Percentiles rank a stretch among this genome's conserved stretches.
These are phyloP conservation scores for Pristionchus japonicus DNA, from an alignment of 2,888 invertebrate genomes.

Conservation along the genomic window DNA sequence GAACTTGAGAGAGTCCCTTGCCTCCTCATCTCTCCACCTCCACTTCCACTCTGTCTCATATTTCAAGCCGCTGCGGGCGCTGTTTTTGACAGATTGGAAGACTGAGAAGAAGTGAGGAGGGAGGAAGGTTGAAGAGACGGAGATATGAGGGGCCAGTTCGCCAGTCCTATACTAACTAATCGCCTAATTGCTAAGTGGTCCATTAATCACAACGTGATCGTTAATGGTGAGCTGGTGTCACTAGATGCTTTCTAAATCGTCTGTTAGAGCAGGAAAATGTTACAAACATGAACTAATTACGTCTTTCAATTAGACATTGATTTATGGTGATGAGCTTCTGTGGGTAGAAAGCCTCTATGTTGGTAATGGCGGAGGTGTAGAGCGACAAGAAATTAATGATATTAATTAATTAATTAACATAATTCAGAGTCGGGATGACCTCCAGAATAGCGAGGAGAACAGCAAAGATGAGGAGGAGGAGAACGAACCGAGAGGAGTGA, in stretches of 20 bases:
- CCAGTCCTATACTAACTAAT: neutral
- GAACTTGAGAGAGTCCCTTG: neutral
- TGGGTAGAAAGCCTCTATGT: neutral
- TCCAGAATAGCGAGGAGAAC: conserved; percentile 58
- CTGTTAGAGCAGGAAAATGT: too few relatives aligned
- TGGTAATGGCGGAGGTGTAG: too few relatives aligned
- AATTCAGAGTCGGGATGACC: conserved; percentile 62
- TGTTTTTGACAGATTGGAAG: conserved; percentile 43
- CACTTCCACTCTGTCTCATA: conserved; percentile 43
- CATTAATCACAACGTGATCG: too few relatives aligned
- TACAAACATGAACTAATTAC: too few relatives aligned
- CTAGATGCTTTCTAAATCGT: too few relatives aligned
- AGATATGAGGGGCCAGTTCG: neutral
- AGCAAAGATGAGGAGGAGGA: conserved; percentile 65
- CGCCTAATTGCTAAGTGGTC: neutral
- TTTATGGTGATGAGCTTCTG: neutral
- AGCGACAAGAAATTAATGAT: too few relatives aligned
- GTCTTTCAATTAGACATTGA: neutral
- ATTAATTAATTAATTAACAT: too few relatives aligned
- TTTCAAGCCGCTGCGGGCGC: neutral
- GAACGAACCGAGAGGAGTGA: conserved; percentile 60
- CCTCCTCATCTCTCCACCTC: neutral
- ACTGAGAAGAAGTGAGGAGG: neutral
- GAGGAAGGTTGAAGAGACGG: neutral
- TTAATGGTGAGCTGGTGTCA: too few relatives aligned